Percentiles rank a stretch among this genome's conserved stretches.
Conservation (phyloP, 1,140 invertebrate species). For the Mercenaria mercenaria region DNA sequence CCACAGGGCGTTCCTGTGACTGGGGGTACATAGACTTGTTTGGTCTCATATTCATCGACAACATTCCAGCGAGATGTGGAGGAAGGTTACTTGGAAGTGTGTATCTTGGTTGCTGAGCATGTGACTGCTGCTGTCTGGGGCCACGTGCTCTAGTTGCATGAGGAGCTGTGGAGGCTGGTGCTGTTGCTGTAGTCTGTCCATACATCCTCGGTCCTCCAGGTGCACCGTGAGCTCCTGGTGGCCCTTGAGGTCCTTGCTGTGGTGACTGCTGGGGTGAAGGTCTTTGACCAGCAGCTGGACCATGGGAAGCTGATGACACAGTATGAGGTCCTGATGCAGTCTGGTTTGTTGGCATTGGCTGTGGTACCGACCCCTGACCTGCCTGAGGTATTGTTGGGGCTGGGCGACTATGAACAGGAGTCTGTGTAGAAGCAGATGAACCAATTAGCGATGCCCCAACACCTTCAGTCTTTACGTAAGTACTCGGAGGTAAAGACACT, state of each 20-base stretch:
- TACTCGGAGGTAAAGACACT: constrained; percentile 57
- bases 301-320: not conserved
- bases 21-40: constrained; percentile 39
- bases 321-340: constrained; percentile 2
- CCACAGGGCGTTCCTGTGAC: constrained; percentile 23
- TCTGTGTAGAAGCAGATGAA: constrained; percentile 41
- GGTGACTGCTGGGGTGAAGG: constrained; percentile 9
- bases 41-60: constrained; percentile 38
- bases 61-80: constrained; percentile 56
- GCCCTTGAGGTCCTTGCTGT: not conserved
- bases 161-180: not conserved
- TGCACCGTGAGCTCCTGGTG: not conserved
- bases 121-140: constrained; percentile 17
- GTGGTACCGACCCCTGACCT: not conserved
- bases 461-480: constrained; percentile 42
- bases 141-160: constrained; percentile 8
- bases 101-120: constrained; percentile 41
- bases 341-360: not conserved
- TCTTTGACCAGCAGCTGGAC: not conserved
- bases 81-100: constrained; percentile 57
- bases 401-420: constrained; percentile 22
- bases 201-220: constrained; percentile 21
- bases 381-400: not conserved
- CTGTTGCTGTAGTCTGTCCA: not conserved
- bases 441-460: not conserved